Conservation (phyloP, 2,797 vertebrate species). For the Poecilia velifera region DNA sequence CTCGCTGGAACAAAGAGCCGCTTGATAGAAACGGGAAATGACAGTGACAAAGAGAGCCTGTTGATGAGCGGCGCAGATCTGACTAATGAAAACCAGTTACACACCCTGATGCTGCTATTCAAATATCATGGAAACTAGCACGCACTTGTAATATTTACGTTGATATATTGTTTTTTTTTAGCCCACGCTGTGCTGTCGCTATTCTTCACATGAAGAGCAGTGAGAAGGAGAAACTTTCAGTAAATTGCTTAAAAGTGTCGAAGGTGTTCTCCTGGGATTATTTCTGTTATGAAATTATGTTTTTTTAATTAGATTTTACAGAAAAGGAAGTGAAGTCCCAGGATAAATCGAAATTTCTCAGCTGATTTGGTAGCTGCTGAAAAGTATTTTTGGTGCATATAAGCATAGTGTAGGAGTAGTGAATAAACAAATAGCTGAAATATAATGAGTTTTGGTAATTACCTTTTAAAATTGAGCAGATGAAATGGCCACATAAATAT, state of each 20-base stretch:
- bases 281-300: not conserved
- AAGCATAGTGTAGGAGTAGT: not conserved
- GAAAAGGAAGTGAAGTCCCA: not conserved
- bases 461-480: not conserved
- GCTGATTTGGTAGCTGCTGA: not conserved
- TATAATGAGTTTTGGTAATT: not conserved
- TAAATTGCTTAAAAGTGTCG: too few relatives aligned
- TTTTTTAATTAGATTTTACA: not conserved
- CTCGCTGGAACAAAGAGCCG: conserved; percentile 71
- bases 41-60: conserved; percentile 72
- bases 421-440: not conserved
- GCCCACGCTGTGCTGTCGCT: not conserved
- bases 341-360: not conserved
- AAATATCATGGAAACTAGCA: conserved; percentile 40
- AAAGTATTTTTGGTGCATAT: not conserved
- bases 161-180: not conserved
- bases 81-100: conserved; percentile 58
- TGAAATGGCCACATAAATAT: not conserved
- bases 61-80: conserved; percentile 67
- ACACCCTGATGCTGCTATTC: conserved; percentile 32
- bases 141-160: not conserved
- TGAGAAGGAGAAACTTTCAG: not conserved
- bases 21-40: conserved; percentile 76
- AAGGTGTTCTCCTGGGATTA: not conserved
- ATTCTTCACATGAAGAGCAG: not conserved